These are phyloP conservation scores for Aphodius granarius DNA, from an alignment of 2,888 invertebrate genomes.

Conservation along the genomic window DNA sequence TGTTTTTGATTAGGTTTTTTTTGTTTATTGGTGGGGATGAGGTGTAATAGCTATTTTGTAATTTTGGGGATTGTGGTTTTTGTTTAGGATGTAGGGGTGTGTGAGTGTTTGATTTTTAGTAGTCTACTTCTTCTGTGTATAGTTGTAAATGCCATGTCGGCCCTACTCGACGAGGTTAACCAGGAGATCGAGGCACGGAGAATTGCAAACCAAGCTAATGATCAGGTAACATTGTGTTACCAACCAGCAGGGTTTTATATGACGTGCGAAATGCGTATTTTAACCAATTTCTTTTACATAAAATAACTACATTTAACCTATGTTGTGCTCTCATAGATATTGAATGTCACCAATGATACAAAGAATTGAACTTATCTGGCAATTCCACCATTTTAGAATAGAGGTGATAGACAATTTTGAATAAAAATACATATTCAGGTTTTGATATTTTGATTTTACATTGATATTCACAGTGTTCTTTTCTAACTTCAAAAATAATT, in stretches of 20 bases:
- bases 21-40: slow-evolving; percentile 7
- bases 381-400: too few relatives aligned
- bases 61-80: slow-evolving; percentile 20
- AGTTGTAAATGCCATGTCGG: slow-evolving; percentile 80
- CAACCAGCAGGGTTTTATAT: neutral
- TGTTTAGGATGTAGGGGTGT: neutral
- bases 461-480: too few relatives aligned
- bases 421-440: too few relatives aligned
- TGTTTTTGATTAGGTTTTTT: neutral
- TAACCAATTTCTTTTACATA: neutral
- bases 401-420: too few relatives aligned
- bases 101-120: slow-evolving; percentile 24
- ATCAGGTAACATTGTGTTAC: slow-evolving; percentile 42
- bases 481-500: too few relatives aligned
- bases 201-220: slow-evolving; percentile 42
- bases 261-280: neutral
- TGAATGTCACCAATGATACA: too few relatives aligned
- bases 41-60: slow-evolving; percentile 24
- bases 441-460: too few relatives aligned
- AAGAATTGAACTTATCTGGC: too few relatives aligned
- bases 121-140: slow-evolving; percentile 48
- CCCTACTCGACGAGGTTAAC: slow-evolving; percentile 79
- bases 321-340: too few relatives aligned
- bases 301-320: too few relatives aligned
- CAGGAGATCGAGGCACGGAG: slow-evolving; percentile 66